Base-by-base conservation (phyloP, 92 coral and sea anemone genomes). In the Parazoanthus swiftii region DNA sequence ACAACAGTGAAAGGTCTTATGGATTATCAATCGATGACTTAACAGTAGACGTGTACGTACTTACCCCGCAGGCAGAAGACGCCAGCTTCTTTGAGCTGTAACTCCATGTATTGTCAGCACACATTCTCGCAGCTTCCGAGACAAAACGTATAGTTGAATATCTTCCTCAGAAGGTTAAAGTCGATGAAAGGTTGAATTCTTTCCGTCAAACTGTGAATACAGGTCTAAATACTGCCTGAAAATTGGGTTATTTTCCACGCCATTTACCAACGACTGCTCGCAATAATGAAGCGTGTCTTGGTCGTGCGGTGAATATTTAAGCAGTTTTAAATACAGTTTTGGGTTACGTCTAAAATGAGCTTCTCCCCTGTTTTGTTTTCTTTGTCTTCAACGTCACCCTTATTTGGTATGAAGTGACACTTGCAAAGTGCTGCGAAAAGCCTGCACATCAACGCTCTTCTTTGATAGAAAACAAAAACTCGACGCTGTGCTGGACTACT, bases 11-110 rank as follows among this genome's bases (percentile, higher is more conserved):
- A 71, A 70, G 37, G 14, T 26, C 10, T 38, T 67, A 51, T 84
- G 14, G 7, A 4, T 38, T 67, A 74, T 84, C 87, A 71, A 84
- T 26, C 68, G 87, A 50, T 84, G 33, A 71, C 25, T 46, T 54
- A 6, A 25, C 11, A 70, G 63, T 42, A 82, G 13, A 25, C 59
- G 46, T 25, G 9, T 38, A 82, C 75, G n/a, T 44, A 79, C 82
- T 79, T 8, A 84, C 87, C 87, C 87, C 39, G 78, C 79, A 56
- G 87, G 87, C 78, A n/a, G 87, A 84, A 29, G 63, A 72, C 79
- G 23, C 44, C 2, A 71, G 50, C 72, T 70, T 68, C 79, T 77
- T 84, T 68, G 87, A 68, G 79, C 87, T 84, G 75, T 84, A 43
- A 71, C n/a, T 71, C 39, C 56, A 74, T 59, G 54, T 82, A 59